Base-by-base conservation (phyloP, 2,888 invertebrate species). In the Zele albiditarsus region DNA sequence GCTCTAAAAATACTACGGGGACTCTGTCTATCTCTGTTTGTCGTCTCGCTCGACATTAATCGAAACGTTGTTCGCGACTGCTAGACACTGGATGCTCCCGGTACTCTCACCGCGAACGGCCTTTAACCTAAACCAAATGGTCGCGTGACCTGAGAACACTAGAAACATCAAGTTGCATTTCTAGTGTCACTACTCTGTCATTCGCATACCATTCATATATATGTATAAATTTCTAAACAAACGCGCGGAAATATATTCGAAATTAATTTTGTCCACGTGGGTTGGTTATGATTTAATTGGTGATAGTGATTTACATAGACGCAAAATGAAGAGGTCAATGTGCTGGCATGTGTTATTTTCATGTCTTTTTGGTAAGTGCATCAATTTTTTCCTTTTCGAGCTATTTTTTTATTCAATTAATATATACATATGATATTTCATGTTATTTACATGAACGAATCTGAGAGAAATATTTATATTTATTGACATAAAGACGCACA, bases 311-410 rank as follows among this genome's bases (percentile, higher is more conserved):
- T 31, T 38, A 60, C 5, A 16, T 60, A 16, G 42, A 60, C 20
- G 12, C 53, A 77, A 65, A 70, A 77, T 74, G 76, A 73, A 62
- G 60, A 53, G 58, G 46, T 76, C 74, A 46, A 65, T 70, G 65
- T 71, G 62, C 68, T 79, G 75, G 71, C 68, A 79, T 27, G 67
- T 74, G 20, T 27, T 79, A 46, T 38, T 76, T 38, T 74, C 72
- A 63, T 68, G 77, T 65, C 58, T 79, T 57, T 57, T 79, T 10
- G 80, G 81, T 81, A 49, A 81, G 81, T 79, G 31, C 14, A 58
- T n/a, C 4, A 65, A 33, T 38, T 23, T 46, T 14, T 46, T 33
- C n/a, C 3, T 67, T 46, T 67, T 49, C 12, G 14, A 57, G 10
- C 10, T 8, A 16, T 49, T 46, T 8, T n/a, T 42, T 46, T 2